Percentiles rank a stretch among this genome's conserved stretches.
Evolutionary conservation across 1,140 invertebrate genomes (phyloP).

Genomic region (Gonatopus flavifemur): DNA sequence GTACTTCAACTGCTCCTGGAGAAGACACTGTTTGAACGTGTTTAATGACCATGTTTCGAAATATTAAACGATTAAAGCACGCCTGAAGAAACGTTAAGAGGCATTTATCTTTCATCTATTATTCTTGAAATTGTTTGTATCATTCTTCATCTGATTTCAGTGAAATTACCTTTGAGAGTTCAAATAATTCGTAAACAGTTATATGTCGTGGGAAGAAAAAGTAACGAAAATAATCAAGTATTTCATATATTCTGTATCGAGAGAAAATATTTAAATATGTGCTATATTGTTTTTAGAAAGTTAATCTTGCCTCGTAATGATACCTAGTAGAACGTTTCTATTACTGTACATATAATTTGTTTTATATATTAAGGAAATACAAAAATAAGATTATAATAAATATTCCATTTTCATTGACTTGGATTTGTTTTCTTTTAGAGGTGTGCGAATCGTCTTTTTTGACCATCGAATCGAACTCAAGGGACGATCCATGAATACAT

Average conservation of each 20-base stretch:
- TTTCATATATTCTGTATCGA: too few relatives aligned
- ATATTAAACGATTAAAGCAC: constrained; percentile 38
- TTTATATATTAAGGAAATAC: constrained; percentile 29
- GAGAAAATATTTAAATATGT: not conserved
- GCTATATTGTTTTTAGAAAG: constrained; percentile 4
- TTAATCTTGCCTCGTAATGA: constrained; percentile 25
- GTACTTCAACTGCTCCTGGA: constrained; percentile 34
- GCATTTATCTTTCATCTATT: constrained; percentile 13
- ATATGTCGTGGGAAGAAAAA: too few relatives aligned
- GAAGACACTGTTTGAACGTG: constrained; percentile 44
- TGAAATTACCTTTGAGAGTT: constrained; percentile 14
- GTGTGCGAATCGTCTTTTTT: too few relatives aligned
- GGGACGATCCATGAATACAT: too few relatives aligned
- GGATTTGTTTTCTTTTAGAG: too few relatives aligned
- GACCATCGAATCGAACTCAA: too few relatives aligned
- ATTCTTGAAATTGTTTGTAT: constrained; percentile 20
- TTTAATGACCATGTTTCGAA: constrained; percentile 28
- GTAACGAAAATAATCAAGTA: too few relatives aligned
- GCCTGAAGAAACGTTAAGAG: constrained; percentile 25
- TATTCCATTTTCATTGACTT: constrained; percentile 29
- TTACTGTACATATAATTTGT: constrained; percentile 45
- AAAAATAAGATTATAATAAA: constrained; percentile 42
- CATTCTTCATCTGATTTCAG: constrained; percentile 1
- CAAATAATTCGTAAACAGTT: too few relatives aligned
- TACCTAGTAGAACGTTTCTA: constrained; percentile 41